Conservation (phyloP, 2,113 vertebrate species). For the Aptenodytes patagonicus region DNA sequence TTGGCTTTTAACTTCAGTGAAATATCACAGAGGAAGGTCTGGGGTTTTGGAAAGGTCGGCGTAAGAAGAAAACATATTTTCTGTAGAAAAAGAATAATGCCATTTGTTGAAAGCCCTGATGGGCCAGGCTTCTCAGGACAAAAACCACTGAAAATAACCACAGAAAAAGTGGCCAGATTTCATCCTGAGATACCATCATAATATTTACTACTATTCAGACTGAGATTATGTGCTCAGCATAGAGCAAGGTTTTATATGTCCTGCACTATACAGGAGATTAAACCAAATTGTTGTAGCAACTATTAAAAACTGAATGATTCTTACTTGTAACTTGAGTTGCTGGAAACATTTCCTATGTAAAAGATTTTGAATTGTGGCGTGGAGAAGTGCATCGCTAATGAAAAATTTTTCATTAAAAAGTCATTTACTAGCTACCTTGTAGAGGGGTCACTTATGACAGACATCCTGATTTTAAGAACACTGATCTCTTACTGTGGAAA, state of each 20-base stretch:
- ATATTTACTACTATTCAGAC: background rate
- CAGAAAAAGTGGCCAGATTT: background rate
- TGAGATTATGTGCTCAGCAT: background rate
- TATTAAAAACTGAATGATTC: background rate
- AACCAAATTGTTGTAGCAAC: background rate
- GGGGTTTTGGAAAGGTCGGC: background rate
- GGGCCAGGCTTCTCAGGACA: background rate
- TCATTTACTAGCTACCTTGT: background rate
- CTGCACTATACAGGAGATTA: background rate
- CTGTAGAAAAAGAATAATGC: background rate
- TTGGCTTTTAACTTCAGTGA: background rate
- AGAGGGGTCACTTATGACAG: background rate
- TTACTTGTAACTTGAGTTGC: background rate
- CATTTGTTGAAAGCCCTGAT: background rate
- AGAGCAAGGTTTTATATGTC: background rate
- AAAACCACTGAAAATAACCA: background rate
- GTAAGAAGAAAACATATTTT: background rate
- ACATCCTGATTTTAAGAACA: background rate
- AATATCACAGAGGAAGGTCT: background rate
- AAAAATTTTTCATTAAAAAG: background rate
- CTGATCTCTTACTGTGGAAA: background rate
- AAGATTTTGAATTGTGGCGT: background rate
- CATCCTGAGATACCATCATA: background rate
- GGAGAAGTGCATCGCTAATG: background rate
- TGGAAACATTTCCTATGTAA: background rate